Percentiles rank a stretch among this genome's conserved stretches.
These are phyloP conservation scores for Rhincodon typus DNA, from an alignment of 2,797 vertebrate genomes.

Conservation along the genomic window DNA sequence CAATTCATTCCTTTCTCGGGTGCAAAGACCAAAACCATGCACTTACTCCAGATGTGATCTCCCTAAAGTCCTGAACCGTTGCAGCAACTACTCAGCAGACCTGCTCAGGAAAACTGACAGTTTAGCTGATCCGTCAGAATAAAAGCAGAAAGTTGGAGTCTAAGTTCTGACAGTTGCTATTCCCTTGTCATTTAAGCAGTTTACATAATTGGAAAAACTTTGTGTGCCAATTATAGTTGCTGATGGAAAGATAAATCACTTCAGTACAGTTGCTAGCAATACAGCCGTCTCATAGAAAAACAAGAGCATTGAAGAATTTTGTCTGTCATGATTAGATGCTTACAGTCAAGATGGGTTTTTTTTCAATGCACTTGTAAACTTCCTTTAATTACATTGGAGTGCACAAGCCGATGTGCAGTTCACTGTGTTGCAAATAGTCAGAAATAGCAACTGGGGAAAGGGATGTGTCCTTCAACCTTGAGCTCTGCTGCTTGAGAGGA, in stretches of 20 bases:
- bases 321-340: constrained; percentile 17
- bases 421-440: neutral
- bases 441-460: neutral
- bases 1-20: too few relatives aligned
- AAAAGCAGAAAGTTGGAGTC: neutral
- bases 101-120: neutral
- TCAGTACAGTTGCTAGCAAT: neutral
- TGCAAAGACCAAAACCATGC: too few relatives aligned
- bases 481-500: neutral
- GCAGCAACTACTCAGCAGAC: neutral
- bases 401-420: neutral
- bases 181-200: neutral
- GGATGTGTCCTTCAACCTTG: neutral
- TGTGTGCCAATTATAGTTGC: neutral
- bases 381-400: neutral
- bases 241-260: constrained; percentile 16
- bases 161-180: neutral
- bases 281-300: neutral
- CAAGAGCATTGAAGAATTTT: neutral
- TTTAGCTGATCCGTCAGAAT: neutral
- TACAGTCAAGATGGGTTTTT: neutral
- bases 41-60: too few relatives aligned
- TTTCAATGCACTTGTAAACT: neutral
- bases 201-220: neutral
- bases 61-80: neutral